A percentile compares a stretch with the other conserved stretches of the same genome.
Evolutionary conservation across 2,113 vertebrate species (phyloP).

Genomic region (Puffinus mauretanicus): DNA sequence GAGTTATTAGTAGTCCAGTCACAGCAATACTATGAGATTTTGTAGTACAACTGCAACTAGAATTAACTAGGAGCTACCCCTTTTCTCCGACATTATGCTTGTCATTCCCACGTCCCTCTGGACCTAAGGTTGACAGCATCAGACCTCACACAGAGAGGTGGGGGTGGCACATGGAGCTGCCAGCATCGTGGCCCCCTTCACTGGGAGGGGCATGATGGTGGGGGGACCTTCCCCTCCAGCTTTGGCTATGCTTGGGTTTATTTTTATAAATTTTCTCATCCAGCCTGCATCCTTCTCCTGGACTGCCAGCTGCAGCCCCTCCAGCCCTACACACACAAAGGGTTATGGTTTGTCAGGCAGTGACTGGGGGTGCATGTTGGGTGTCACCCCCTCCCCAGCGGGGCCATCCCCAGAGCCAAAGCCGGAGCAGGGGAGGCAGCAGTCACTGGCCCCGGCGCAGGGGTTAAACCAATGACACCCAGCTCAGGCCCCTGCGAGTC

Average conservation of each 20-base stretch:
- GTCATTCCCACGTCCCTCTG: neutral
- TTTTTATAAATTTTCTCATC: neutral
- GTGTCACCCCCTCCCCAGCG: neutral
- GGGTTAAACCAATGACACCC: rapidly evolving
- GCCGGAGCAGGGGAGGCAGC: neutral
- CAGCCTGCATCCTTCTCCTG: neutral
- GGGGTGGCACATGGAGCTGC: neutral
- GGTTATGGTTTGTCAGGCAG: neutral
- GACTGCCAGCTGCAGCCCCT: neutral
- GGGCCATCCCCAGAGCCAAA: neutral
- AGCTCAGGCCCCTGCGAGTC: neutral
- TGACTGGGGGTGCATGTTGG: rapidly evolving
- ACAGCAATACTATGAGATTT: neutral
- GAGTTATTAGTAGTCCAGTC: neutral
- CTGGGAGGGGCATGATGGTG: neutral
- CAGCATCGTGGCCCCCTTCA: neutral
- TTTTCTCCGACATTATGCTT: neutral
- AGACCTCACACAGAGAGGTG: neutral
- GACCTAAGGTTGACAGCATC: neutral
- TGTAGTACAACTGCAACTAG: neutral
- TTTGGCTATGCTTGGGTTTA: neutral
- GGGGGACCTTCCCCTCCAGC: rapidly evolving
- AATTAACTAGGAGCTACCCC: neutral
- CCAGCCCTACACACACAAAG: neutral
- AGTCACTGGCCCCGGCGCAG: neutral